A percentile compares a stretch with the other conserved stretches of the same genome.
phyloP scores from a whole-genome alignment of 2,888 invertebrate genomes.

The Idaea biselata region DNA sequence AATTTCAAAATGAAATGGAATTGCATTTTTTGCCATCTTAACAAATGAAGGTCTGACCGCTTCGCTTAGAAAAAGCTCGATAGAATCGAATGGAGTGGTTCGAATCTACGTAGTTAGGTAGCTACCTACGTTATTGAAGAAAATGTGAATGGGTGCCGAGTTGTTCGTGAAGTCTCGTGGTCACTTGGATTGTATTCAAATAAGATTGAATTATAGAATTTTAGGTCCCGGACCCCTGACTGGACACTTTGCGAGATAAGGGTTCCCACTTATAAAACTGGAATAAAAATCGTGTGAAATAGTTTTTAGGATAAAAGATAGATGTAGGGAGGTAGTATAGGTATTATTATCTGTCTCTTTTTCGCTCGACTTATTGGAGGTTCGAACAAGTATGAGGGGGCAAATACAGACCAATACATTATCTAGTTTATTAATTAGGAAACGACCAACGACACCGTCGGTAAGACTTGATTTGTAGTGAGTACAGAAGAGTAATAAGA shows the following conservation, averaged over 20 bases:
- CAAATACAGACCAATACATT: no score
- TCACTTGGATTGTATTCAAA: constrained; percentile 31
- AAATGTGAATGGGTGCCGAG: not conserved
- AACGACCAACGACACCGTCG: no score
- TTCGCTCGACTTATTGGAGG: no score
- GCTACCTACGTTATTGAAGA: constrained; percentile 1
- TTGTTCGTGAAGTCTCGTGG: constrained; percentile 14
- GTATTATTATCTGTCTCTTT: not conserved
- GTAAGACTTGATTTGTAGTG: no score
- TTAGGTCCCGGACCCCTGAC: not conserved
- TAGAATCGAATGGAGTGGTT: not conserved
- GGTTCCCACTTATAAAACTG: constrained; percentile 1
- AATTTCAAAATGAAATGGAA: not conserved
- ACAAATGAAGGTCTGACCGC: not conserved
- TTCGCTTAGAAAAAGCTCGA: not conserved
- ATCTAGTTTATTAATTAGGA: no score
- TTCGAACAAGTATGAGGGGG: no score
- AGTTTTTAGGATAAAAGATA: not conserved
- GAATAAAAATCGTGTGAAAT: not conserved
- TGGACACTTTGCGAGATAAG: not conserved
- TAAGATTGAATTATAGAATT: constrained; percentile 19
- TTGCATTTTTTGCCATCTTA: not conserved
- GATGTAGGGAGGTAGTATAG: not conserved
- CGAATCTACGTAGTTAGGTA: not conserved
- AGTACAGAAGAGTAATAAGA: no score